These are phyloP conservation scores for Troides helena DNA, from an alignment of 2,888 invertebrate genomes.

Conservation along the genomic window DNA sequence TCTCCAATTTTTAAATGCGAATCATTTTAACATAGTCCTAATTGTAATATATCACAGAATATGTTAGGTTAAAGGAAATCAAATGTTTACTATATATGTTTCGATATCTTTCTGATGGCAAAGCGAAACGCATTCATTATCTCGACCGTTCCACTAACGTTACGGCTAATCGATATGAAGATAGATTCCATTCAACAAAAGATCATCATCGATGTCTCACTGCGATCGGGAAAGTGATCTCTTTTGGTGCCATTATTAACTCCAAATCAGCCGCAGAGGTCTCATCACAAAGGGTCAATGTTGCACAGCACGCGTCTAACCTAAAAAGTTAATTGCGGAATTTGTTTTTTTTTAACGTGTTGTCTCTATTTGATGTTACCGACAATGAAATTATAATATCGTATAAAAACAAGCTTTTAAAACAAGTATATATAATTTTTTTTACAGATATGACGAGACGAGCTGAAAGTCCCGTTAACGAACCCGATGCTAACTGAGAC, in stretches of 20 bases:
- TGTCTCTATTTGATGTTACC: constrained; percentile 24
- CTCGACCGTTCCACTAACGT: constrained; percentile 56
- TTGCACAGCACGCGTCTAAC: constrained; percentile 37
- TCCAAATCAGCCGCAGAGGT: constrained; percentile 69
- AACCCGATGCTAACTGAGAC: no score
- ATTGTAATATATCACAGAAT: no score
- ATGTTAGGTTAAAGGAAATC: neutral
- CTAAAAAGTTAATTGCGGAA: constrained; percentile 34
- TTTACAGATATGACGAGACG: neutral
- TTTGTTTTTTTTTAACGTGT: constrained; percentile 27
- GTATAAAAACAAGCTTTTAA: neutral
- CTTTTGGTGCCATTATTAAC: constrained; percentile 70
- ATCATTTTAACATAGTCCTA: no score
- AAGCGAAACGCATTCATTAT: constrained; percentile 41
- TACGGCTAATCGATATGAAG: constrained; percentile 59
- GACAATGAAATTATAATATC: constrained; percentile 5
- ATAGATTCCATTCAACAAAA: constrained; percentile 73
- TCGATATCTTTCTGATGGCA: constrained; percentile 44
- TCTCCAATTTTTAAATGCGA: no score
- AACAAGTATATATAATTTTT: neutral
- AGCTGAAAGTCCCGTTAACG: no score
- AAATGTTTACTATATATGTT: constrained; percentile 22
- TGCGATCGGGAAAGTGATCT: constrained; percentile 70
- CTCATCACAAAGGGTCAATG: constrained; percentile 49
- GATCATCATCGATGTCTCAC: constrained; percentile 73